Conservation (phyloP, 2,888 invertebrate species). For the Caenorhabditis drosophilae region DNA sequence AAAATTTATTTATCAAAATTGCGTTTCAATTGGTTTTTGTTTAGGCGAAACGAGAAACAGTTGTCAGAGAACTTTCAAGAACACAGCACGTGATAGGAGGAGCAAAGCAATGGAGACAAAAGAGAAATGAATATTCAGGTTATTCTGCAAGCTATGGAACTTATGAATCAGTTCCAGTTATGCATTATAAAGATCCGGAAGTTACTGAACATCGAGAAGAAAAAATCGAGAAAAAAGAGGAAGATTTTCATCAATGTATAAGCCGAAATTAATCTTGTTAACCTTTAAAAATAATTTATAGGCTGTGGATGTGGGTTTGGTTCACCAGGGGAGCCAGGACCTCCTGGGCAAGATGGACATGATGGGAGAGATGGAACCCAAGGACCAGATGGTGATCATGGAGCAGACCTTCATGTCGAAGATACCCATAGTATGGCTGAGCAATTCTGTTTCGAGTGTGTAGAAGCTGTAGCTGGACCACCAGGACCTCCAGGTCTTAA, state of each 20-base stretch:
- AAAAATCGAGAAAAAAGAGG: constrained; percentile 21
- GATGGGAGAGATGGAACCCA: constrained; percentile 43
- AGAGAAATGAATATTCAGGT: constrained; percentile 38
- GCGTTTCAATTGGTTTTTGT: constrained; percentile 25
- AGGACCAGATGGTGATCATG: constrained; percentile 37
- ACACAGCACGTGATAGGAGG: constrained; percentile 21
- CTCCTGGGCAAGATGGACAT: constrained; percentile 40
- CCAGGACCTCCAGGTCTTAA: constrained; percentile 48
- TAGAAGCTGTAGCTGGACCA: constrained; percentile 42
- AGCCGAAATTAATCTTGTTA: not conserved
- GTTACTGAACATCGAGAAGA: constrained; percentile 35
- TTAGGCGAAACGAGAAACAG: constrained; percentile 37
- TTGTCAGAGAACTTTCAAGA: constrained; percentile 27
- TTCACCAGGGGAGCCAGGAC: constrained; percentile 48
- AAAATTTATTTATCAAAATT: too few species aligned
- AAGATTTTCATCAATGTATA: constrained; percentile 27
- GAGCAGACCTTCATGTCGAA: constrained; percentile 31
- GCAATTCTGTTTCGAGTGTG: constrained; percentile 53
- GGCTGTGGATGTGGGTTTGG: constrained; percentile 59
- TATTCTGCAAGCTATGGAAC: constrained; percentile 52
- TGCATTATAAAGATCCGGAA: constrained; percentile 33
- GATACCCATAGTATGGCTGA: constrained; percentile 32
- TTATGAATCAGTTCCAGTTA: constrained; percentile 33
- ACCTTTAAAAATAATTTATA: constrained; percentile 11
- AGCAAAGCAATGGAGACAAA: constrained; percentile 9